A percentile compares a stretch with the other conserved stretches of the same genome.
phyloP scores from a whole-genome alignment of 30 jellyfish, hydroid and myxozoan species.

The Sanderia malayensis region DNA sequence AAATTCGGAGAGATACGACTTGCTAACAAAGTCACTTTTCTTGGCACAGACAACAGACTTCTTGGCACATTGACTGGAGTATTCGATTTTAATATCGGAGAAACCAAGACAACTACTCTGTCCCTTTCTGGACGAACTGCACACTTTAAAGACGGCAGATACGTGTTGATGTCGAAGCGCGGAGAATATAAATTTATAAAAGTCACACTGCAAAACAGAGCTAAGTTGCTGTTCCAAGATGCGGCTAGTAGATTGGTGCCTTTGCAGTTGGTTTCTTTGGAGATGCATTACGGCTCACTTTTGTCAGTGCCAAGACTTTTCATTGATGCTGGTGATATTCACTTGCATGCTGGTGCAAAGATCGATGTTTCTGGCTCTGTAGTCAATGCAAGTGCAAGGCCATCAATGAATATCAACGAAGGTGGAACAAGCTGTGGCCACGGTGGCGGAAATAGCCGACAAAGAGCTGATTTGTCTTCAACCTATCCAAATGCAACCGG shows the following conservation, averaged over 20 bases:
- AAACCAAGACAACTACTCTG: conserved; percentile 41
- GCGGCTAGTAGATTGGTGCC: conserved; percentile 30
- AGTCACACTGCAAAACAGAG: conserved; percentile 58
- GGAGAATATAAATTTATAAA: conserved; percentile 55
- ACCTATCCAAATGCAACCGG: conserved; percentile 49
- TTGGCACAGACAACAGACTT: conserved; percentile 47
- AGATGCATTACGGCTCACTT: conserved; percentile 54
- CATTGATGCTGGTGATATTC: conserved; percentile 33
- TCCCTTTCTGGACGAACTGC: conserved; percentile 60
- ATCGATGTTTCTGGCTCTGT: conserved; percentile 41
- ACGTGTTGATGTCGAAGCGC: conserved; percentile 45
- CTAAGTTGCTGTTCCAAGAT: conserved; percentile 38
- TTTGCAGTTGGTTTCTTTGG: conserved; percentile 40
- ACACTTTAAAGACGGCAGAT: conserved; percentile 51
- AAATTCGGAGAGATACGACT: conserved; percentile 46
- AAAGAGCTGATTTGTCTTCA: conserved; percentile 36
- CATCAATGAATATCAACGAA: conserved; percentile 4
- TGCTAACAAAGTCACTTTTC: conserved; percentile 59
- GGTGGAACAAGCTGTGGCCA: conserved; percentile 59
- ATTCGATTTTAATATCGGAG: conserved; percentile 52
- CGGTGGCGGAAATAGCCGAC: conserved; percentile 43
- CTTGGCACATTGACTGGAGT: conserved; percentile 67
- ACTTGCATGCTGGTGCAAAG: conserved; percentile 39
- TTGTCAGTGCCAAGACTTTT: conserved; percentile 37
- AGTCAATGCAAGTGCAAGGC: conserved; percentile 5